Conservation (phyloP, 2,888 invertebrate genomes). For the Listrodromus nycthemerus region DNA sequence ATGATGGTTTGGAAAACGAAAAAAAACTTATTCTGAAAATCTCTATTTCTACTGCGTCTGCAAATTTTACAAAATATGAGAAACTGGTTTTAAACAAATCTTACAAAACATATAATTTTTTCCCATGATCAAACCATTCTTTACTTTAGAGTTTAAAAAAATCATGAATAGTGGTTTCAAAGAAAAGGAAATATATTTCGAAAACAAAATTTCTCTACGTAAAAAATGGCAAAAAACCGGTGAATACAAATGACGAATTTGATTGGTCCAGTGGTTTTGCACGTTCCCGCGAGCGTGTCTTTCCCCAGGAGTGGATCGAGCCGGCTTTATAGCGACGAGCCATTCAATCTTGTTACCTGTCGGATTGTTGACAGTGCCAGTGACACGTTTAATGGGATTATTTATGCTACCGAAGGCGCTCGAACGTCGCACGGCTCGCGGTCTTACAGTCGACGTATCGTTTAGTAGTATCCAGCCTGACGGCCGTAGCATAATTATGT, state of each 20-base stretch:
- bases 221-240: background rate
- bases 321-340: slow-evolving; percentile 9
- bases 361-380: slow-evolving; percentile 81
- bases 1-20: too few relatives aligned
- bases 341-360: slow-evolving; percentile 75
- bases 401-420: slow-evolving; percentile 79
- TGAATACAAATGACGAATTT: slow-evolving; percentile 23
- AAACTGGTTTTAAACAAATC: too few relatives aligned
- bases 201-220: background rate
- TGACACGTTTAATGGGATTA: slow-evolving; percentile 83
- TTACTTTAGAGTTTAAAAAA: too few relatives aligned
- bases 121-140: too few relatives aligned
- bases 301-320: slow-evolving; percentile 1
- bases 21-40: too few relatives aligned
- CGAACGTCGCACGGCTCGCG: slow-evolving; percentile 68
- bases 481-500: slow-evolving; percentile 79
- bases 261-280: background rate
- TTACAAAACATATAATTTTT: too few relatives aligned
- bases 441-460: slow-evolving; percentile 47
- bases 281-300: background rate
- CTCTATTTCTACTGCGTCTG: too few relatives aligned
- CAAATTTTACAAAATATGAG: too few relatives aligned
- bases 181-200: background rate
- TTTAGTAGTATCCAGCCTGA: slow-evolving; percentile 69
- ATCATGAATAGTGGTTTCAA: too few relatives aligned